phyloP scores from a whole-genome alignment of 2,113 vertebrate genomes.

The Garra rufa region DNA sequence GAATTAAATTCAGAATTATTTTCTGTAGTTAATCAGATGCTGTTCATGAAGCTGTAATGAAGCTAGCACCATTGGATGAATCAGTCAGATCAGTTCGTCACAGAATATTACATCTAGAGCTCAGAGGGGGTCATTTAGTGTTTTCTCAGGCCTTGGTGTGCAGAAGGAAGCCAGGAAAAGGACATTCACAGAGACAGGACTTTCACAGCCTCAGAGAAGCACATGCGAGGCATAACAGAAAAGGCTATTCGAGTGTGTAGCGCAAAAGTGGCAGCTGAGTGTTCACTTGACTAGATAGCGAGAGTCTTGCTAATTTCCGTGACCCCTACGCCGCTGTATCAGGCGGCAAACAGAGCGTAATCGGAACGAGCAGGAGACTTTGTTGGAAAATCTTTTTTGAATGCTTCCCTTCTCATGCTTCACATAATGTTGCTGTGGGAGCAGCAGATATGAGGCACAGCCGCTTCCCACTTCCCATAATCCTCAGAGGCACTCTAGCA shows the following conservation, averaged over 20 bases:
- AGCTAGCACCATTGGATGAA: neutral
- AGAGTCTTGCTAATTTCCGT: constrained; percentile 4
- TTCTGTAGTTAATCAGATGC: neutral
- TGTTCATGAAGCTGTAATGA: neutral
- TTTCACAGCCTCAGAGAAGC: constrained; percentile 31
- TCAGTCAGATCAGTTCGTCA: neutral
- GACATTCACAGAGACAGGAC: constrained; percentile 22
- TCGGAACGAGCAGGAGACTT: constrained; percentile 13
- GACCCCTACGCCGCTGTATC: constrained; percentile 11
- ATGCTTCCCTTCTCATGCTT: constrained; percentile 27
- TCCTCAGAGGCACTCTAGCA: constrained; percentile 33
- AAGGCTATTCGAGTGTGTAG: constrained; percentile 17
- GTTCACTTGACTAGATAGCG: constrained; percentile 18
- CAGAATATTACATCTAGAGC: neutral
- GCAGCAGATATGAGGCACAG: constrained; percentile 28
- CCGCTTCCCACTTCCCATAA: constrained; percentile 18
- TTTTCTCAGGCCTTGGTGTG: neutral
- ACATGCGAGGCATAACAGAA: constrained; percentile 16
- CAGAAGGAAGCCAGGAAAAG: neutral
- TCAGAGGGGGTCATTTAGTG: neutral
- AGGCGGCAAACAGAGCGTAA: neutral
- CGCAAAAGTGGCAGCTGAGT: constrained; percentile 37
- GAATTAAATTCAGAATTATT: neutral
- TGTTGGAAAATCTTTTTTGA: constrained; percentile 4
- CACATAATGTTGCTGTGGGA: constrained; percentile 42